These are phyloP conservation scores for Phrynosoma blainvillii DNA, from an alignment of 2,113 vertebrate genomes.

Conservation along the genomic window DNA sequence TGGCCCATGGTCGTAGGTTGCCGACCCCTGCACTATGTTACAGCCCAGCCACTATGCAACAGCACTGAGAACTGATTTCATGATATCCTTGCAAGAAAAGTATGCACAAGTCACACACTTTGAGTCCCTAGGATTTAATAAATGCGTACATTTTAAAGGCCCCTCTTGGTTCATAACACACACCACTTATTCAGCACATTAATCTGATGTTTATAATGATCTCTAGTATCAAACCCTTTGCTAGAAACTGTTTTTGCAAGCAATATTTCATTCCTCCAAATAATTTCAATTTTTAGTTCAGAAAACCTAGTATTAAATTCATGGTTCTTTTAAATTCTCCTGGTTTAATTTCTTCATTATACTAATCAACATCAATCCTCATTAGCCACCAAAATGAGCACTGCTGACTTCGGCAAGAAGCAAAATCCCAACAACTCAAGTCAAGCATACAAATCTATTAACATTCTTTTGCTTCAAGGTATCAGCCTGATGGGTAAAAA, in stretches of 20 bases:
- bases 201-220: not conserved
- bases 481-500: not conserved
- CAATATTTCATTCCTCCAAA: not conserved
- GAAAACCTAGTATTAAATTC: not conserved
- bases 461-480: slow-evolving; percentile 19
- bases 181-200: not conserved
- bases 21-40: not conserved
- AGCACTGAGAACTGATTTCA: not conserved
- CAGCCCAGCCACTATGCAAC: not conserved
- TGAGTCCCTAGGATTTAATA: not conserved
- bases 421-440: slow-evolving; percentile 3
- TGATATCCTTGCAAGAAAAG: not conserved
- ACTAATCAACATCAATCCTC: slow-evolving; percentile 17
- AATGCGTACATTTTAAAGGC: not conserved
- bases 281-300: not conserved
- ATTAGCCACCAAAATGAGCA: slow-evolving; percentile 5
- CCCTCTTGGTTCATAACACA: not conserved
- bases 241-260: not conserved
- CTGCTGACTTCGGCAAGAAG: slow-evolving; percentile 1
- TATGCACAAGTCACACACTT: not conserved
- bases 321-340: not conserved
- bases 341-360: slow-evolving; percentile 3
- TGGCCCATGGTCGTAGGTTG: no score
- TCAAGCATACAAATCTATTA: slow-evolving; percentile 25
- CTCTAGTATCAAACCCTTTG: not conserved